phyloP scores from a whole-genome alignment of 2,113 vertebrate species.

The Dascyllus trimaculatus region DNA sequence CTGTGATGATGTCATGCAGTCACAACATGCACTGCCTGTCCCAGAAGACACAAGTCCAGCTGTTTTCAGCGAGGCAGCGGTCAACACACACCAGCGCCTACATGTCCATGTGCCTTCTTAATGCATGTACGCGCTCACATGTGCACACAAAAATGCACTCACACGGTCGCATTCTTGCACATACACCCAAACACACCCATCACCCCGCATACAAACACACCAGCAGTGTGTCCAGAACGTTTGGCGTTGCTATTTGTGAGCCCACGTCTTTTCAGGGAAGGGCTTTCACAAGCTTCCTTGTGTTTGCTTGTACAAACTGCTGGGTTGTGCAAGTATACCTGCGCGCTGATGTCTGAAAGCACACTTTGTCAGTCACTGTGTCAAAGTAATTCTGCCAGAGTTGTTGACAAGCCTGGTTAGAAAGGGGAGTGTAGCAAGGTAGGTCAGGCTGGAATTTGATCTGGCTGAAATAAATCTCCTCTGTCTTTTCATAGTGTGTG shows the following conservation, averaged over 20 bases:
- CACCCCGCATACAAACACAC: slow-evolving; percentile 60
- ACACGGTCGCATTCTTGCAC: slow-evolving; percentile 52
- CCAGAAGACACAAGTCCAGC: slow-evolving; percentile 63
- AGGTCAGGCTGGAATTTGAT: slow-evolving; percentile 49
- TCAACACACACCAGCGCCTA: slow-evolving; percentile 16
- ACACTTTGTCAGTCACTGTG: slow-evolving; percentile 64
- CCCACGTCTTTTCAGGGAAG: slow-evolving; percentile 65
- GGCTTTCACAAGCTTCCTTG: slow-evolving; percentile 75
- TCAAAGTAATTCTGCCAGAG: slow-evolving; percentile 58
- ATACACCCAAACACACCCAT: slow-evolving; percentile 61
- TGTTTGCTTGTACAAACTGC: slow-evolving; percentile 78
- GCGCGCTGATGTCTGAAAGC: slow-evolving; percentile 69
- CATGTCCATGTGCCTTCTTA: slow-evolving; percentile 11
- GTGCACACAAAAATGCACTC: slow-evolving; percentile 32
- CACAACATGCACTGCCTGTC: slow-evolving; percentile 53
- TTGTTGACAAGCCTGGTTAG: slow-evolving; percentile 66
- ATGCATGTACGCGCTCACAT: slow-evolving; percentile 19
- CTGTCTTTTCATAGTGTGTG: slow-evolving; percentile 34
- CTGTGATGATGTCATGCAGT: slow-evolving; percentile 51
- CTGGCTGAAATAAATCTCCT: slow-evolving; percentile 37
- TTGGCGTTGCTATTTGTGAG: slow-evolving; percentile 58
- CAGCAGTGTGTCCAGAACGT: slow-evolving; percentile 59
- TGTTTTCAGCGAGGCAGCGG: slow-evolving; percentile 47
- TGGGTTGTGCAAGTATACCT: slow-evolving; percentile 71
- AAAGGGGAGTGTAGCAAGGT: slow-evolving; percentile 34